phyloP scores from a whole-genome alignment of 92 coral and sea anemone species.

The Porites cylindrica region DNA sequence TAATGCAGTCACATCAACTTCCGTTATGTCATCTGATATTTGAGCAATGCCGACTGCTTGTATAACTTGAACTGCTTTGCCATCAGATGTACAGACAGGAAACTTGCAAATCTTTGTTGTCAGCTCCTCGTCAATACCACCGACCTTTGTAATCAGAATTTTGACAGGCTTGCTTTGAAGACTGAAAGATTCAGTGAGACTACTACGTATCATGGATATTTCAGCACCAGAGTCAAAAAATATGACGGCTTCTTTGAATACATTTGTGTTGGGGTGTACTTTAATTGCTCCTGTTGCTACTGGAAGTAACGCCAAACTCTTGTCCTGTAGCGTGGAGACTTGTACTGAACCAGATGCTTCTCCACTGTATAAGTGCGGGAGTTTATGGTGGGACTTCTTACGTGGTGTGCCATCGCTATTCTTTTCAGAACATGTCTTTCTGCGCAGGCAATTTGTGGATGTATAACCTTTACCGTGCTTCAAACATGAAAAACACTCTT shows the following conservation, averaged over 20 bases:
- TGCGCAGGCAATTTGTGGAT: no score
- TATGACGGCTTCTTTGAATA: conserved; percentile 8
- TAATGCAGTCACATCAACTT: conserved; percentile 7
- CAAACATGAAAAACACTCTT: conserved; percentile 65
- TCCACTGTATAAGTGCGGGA: neutral
- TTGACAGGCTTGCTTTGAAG: conserved; percentile 47
- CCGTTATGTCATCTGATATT: conserved; percentile 45
- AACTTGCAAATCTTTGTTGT: conserved; percentile 66
- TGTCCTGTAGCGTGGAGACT: conserved; percentile 14
- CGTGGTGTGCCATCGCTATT: neutral
- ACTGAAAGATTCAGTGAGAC: conserved; percentile 48
- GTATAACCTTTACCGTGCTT: conserved; percentile 42
- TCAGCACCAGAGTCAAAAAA: conserved; percentile 67
- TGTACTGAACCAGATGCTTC: neutral
- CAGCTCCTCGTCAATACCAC: conserved; percentile 62
- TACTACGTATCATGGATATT: conserved; percentile 51
- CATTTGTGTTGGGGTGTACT: neutral
- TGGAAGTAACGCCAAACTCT: conserved; percentile 41
- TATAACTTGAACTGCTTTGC: conserved; percentile 25
- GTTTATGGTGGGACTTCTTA: conserved; percentile 41
- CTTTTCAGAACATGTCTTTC: no score
- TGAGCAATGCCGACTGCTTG: conserved; percentile 61
- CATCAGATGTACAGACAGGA: neutral
- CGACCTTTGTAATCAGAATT: conserved; percentile 54
- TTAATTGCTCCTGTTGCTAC: conserved; percentile 41